Evolutionary conservation across 2,888 invertebrate species (phyloP), one percentile per base, ranked within the genome.

Genomic region (Melanotus villosus): DNA sequence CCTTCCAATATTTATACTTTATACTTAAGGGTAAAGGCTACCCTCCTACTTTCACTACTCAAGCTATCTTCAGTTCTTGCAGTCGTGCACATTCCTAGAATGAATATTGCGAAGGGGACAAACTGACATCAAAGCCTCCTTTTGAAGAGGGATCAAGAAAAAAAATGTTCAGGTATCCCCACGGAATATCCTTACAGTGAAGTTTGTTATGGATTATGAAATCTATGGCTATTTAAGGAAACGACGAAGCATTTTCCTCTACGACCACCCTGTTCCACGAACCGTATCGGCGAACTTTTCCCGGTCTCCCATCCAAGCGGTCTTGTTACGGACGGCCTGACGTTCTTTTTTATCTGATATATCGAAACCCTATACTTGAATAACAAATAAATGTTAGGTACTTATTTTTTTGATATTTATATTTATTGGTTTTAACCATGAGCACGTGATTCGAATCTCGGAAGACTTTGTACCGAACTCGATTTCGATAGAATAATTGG

Each of bases 221-320:
- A 41, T 41, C 41, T 41, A 41, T 41, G 41, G 41, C 41, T 41
- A 41, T 41, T 41, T 41, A 41, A 41, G 41, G 41, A 41, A 41
- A 41, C 41, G 41, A 41, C 41, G 41, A 9, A 41, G 18, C 41
- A 41, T 41, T 41, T 41, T 41, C 41, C 41, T 41, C 2, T 41
- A 41, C 41, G 41, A 41, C 41, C 41, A 41, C 16, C 16, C 14
- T 41, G 41, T 41, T 41, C 41, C 41, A 41, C 41, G 41, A 41
- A 16, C 41, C 41, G 41, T 41, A 41, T 14, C 41, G 41, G 14
- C 12, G 9, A 14, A 41, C 12, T 14, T 41, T 41, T 34, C 41
- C 18, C 41, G 41, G 16, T 41, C 16, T 41, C 16, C 41, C 41
- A 41, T 41, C 41, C 41, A 41, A 41, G 41, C 18, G 14, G 41